Evolutionary conservation across 2,888 invertebrate species (phyloP).

Genomic region (Rotaria socialis): DNA sequence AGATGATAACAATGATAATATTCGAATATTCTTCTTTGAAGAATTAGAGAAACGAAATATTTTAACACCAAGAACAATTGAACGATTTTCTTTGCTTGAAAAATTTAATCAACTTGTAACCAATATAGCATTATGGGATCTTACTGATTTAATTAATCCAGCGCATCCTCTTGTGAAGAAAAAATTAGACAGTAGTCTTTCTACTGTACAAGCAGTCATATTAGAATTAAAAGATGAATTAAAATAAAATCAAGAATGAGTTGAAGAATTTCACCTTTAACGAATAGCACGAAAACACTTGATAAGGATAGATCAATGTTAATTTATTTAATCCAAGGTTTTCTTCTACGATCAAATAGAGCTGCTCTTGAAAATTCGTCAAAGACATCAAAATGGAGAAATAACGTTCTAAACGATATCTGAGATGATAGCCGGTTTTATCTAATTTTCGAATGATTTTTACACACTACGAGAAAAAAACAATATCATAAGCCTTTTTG

Average conservation of each 20-base stretch:
- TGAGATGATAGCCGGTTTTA: too few relatives aligned
- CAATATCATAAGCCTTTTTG: too few relatives aligned
- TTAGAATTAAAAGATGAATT: background rate
- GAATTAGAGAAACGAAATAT: constrained; percentile 13
- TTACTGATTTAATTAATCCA: background rate
- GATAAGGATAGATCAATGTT: too few relatives aligned
- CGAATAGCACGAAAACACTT: too few relatives aligned
- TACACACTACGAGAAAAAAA: too few relatives aligned
- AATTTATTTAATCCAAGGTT: too few relatives aligned
- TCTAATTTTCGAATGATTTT: too few relatives aligned
- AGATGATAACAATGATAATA: background rate
- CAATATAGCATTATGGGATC: background rate
- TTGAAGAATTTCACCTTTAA: too few relatives aligned
- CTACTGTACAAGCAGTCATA: background rate
- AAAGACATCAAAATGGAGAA: too few relatives aligned
- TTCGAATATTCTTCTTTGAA: background rate
- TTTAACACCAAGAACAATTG: constrained; percentile 28
- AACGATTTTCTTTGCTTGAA: background rate
- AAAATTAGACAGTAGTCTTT: background rate
- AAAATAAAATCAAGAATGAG: background rate
- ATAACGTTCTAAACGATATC: too few relatives aligned
- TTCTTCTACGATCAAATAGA: too few relatives aligned
- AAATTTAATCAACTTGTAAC: background rate
- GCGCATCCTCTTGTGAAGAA: background rate
- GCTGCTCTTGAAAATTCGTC: too few relatives aligned